phyloP scores from a whole-genome alignment of 2,797 vertebrate species.

The Parotocinclus haroldoi region DNA sequence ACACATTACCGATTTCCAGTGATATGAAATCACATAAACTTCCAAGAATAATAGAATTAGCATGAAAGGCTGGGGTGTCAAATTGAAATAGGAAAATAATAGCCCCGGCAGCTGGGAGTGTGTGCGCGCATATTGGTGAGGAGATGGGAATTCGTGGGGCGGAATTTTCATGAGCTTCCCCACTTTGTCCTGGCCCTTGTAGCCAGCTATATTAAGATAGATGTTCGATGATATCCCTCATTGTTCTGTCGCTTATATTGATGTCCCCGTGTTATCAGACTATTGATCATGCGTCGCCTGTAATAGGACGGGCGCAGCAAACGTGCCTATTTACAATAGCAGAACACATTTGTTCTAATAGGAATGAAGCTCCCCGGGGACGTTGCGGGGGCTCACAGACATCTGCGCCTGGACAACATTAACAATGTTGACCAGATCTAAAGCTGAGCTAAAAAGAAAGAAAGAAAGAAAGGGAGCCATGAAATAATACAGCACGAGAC shows the following conservation, averaged over 20 bases:
- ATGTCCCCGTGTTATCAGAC: constrained; percentile 99
- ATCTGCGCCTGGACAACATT: constrained; percentile 95
- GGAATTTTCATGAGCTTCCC: constrained; percentile 99
- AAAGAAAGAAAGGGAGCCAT: constrained; percentile 24
- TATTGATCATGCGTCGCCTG: constrained; percentile 99
- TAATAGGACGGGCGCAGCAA: constrained; percentile 99
- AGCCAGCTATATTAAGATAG: constrained; percentile 99
- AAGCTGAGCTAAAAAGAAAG: constrained; percentile 58
- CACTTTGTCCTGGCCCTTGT: constrained; percentile 98
- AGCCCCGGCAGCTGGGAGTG: constrained; percentile 96
- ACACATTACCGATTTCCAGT: constrained; percentile 99
- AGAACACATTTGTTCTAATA: constrained; percentile 99
- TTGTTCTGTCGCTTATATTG: constrained; percentile 99
- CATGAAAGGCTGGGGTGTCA: constrained; percentile 99
- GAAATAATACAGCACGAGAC: constrained; percentile 47
- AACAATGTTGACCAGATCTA: constrained; percentile 86
- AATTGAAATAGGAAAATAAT: constrained; percentile 99
- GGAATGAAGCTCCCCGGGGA: constrained; percentile 92
- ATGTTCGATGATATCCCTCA: constrained; percentile 99
- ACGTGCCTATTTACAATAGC: constrained; percentile 99
- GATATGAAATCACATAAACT: constrained; percentile 99
- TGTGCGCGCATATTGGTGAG: constrained; percentile 97
- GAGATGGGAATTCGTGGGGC: constrained; percentile 96
- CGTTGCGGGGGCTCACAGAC: constrained; percentile 89
- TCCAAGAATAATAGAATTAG: constrained; percentile 99